A percentile compares a stretch with the other conserved stretches of the same genome.
Evolutionary conservation across 1,140 invertebrate genomes (phyloP).

Genomic region (Muscidifurax raptorellus): DNA sequence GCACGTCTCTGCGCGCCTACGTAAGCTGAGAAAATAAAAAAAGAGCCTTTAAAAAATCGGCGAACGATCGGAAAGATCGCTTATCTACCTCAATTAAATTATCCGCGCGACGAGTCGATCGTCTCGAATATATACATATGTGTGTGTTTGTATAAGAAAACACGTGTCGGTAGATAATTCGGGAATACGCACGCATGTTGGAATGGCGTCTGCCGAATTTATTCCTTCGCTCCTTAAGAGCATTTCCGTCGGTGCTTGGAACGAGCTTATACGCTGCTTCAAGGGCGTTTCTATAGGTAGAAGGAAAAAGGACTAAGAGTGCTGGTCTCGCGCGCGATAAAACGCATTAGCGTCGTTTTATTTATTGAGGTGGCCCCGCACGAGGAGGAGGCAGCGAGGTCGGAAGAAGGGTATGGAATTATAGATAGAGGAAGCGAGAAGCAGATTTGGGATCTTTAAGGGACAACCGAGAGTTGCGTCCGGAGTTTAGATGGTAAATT

Average conservation of each 20-base stretch:
- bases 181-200: constrained; percentile 48
- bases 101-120: constrained; percentile 2
- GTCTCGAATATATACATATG: too few relatives aligned
- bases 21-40: not conserved
- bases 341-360: constrained; percentile 68
- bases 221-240: constrained; percentile 61
- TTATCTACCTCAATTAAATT: constrained; percentile 39
- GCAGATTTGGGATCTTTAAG: not conserved
- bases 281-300: constrained; percentile 1
- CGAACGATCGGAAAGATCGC: not conserved
- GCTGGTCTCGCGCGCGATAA: constrained; percentile 59
- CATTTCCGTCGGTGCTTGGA: constrained; percentile 39
- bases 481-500: not conserved
- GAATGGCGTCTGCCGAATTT: constrained; percentile 61
- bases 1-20: not conserved
- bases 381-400: not conserved
- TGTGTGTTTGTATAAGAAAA: constrained; percentile 62
- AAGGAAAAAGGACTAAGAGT: constrained; percentile 30
- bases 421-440: not conserved
- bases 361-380: constrained; percentile 63
- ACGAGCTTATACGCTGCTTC: not conserved
- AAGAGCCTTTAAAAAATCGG: not conserved
- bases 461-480: not conserved
- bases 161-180: constrained; percentile 66
- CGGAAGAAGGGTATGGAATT: not conserved